Evolutionary conservation across 2,888 invertebrate genomes (phyloP).

Genomic region (Stramonita haemastoma): DNA sequence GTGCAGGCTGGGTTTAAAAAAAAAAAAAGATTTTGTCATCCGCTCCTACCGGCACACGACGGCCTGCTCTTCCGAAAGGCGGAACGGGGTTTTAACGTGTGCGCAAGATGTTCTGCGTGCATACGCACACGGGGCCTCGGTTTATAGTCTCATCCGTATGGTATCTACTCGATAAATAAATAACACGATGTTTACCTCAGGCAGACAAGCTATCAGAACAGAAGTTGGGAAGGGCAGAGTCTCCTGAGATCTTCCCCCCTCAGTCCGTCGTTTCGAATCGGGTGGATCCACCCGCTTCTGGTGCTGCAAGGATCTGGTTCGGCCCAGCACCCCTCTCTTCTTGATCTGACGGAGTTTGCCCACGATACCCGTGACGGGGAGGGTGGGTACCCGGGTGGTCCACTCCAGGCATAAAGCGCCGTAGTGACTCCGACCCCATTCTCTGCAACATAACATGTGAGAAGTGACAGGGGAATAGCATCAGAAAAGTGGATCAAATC

Average conservation of each 20-base stretch:
- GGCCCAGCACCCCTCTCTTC: no score
- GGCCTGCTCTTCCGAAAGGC: no score
- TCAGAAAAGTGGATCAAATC: no score
- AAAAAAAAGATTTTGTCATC: no score
- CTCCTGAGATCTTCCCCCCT: background rate
- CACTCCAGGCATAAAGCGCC: background rate
- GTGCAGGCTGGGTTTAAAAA: no score
- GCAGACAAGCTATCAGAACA: slow-evolving; percentile 3
- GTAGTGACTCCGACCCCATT: background rate
- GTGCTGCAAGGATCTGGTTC: background rate
- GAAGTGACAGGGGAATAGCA: background rate
- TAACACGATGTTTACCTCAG: background rate
- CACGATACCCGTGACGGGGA: background rate
- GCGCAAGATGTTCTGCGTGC: no score
- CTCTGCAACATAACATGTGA: background rate
- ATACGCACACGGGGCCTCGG: no score
- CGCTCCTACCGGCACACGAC: no score
- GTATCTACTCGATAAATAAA: no score
- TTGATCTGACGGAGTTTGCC: background rate
- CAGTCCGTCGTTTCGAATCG: background rate
- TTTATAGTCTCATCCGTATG: no score
- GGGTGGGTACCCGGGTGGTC: background rate
- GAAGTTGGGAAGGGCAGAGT: slow-evolving; percentile 1
- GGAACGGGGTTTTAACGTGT: no score
- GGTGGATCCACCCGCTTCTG: background rate